Percentiles rank a stretch among this genome's conserved stretches.
phyloP scores from a whole-genome alignment of 2,113 vertebrate genomes.

The Trichomycterus rosablanca region DNA sequence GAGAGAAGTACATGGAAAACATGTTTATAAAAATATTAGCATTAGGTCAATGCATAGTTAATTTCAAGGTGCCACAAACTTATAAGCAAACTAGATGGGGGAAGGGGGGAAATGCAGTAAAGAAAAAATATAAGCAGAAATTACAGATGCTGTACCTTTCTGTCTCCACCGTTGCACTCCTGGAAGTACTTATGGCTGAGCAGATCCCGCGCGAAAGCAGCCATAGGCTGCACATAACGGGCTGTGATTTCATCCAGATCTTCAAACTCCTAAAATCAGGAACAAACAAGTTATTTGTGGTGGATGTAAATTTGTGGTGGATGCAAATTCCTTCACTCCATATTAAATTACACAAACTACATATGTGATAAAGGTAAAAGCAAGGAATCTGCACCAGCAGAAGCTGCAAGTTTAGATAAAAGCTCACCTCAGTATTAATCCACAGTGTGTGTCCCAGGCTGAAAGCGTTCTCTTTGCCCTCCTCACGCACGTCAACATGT shows the following conservation, averaged over 20 bases:
- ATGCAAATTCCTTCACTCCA: too few species aligned
- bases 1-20: not conserved
- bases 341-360: too few species aligned
- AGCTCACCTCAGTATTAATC: slow-evolving; percentile 90
- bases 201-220: slow-evolving; percentile 91
- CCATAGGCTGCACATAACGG: slow-evolving; percentile 96
- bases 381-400: not conserved
- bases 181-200: slow-evolving; percentile 95
- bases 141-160: slow-evolving; percentile 76
- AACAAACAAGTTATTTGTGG: not conserved
- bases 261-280: slow-evolving; percentile 84
- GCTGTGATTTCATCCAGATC: slow-evolving; percentile 98
- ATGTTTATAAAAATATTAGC: too few species aligned
- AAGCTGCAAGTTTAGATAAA: not conserved
- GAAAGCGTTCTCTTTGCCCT: slow-evolving; percentile 98
- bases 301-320: too few species aligned
- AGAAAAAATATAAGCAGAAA: too few species aligned
- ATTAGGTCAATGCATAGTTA: too few species aligned
- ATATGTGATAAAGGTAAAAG: too few species aligned
- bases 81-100: too few species aligned
- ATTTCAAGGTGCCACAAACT: too few species aligned
- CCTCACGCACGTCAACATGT: slow-evolving; percentile 91
- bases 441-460: slow-evolving; percentile 92
- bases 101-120: too few species aligned
- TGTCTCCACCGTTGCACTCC: slow-evolving; percentile 82